A percentile compares a stretch with the other conserved stretches of the same genome.
Evolutionary conservation across 2,113 vertebrate genomes (phyloP).

Genomic region (Pionites leucogaster): DNA sequence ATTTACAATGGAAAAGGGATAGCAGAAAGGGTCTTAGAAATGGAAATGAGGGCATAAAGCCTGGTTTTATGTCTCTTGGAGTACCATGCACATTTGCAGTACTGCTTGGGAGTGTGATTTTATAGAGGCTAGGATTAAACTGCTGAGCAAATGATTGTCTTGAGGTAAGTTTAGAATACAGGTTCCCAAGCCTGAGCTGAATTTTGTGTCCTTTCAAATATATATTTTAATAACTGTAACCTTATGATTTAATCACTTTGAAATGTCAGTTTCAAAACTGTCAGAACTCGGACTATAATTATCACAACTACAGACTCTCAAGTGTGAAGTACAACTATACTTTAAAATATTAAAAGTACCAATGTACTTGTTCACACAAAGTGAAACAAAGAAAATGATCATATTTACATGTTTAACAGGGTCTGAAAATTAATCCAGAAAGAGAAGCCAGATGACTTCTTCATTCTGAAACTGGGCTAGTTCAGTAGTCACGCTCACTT

Average conservation of each 20-base stretch:
- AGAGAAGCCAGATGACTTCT: background rate
- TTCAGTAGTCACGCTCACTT: background rate
- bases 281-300: background rate
- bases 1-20: background rate
- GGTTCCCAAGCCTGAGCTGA: background rate
- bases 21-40: background rate
- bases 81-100: background rate
- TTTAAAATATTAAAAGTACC: background rate
- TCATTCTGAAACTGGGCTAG: background rate
- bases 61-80: background rate
- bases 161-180: background rate
- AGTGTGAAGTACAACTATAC: background rate
- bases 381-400: background rate
- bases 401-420: background rate
- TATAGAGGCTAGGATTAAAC: slow-evolving; percentile 18
- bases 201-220: slow-evolving; percentile 1
- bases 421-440: background rate
- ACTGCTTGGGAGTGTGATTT: background rate
- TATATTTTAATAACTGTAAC: slow-evolving; percentile 23
- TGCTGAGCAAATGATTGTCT: slow-evolving; percentile 24
- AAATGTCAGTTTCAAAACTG: background rate
- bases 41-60: slow-evolving; percentile 17
- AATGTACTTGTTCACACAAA: background rate
- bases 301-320: background rate
- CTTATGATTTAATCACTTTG: slow-evolving; percentile 21